These are phyloP conservation scores for Otis tarda DNA, from an alignment of 2,113 vertebrate species.

Conservation along the genomic window DNA sequence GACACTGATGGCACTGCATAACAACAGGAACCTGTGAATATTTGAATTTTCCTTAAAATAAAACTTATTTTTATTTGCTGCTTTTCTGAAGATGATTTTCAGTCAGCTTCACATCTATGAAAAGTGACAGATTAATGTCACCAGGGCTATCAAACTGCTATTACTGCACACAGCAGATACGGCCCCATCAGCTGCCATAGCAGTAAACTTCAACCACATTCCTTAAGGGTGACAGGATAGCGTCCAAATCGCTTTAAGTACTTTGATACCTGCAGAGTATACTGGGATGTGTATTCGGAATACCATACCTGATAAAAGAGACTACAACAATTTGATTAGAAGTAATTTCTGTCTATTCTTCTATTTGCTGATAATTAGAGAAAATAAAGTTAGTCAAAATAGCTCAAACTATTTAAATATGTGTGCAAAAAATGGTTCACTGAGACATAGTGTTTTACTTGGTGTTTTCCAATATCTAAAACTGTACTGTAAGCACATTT, in stretches of 20 bases:
- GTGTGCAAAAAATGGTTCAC: background rate
- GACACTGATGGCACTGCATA: background rate
- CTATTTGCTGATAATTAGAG: background rate
- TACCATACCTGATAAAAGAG: background rate
- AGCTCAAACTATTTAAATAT: background rate
- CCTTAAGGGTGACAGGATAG: background rate
- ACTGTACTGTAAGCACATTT: background rate
- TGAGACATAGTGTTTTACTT: background rate
- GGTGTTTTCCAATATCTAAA: background rate
- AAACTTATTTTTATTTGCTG: conserved; percentile 1
- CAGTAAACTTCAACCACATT: background rate
- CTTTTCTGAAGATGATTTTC: background rate
- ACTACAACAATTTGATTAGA: background rate
- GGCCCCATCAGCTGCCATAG: background rate
- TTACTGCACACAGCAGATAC: background rate
- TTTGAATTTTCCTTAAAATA: conserved; percentile 24
- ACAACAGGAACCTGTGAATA: background rate
- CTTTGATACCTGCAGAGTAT: background rate
- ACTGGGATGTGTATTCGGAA: background rate
- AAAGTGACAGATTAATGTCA: conserved; percentile 32
- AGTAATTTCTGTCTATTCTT: background rate
- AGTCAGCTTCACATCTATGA: background rate
- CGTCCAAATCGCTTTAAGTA: background rate
- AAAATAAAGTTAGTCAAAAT: background rate
- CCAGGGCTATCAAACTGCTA: background rate